These are phyloP conservation scores for Nannobrachium achirus DNA, from an alignment of 2,113 vertebrate genomes.

Conservation along the genomic window DNA sequence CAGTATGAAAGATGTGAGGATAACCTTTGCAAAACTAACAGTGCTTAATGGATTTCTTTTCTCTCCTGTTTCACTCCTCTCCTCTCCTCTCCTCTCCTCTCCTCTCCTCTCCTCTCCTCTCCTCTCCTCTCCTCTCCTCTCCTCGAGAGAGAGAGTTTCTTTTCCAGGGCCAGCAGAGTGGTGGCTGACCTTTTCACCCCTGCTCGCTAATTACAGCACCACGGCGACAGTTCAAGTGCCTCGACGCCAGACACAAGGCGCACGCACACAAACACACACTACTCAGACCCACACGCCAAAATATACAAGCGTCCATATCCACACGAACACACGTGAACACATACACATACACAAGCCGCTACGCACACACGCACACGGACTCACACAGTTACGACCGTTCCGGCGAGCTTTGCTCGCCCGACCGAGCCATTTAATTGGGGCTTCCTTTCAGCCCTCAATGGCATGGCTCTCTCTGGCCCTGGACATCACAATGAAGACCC, in stretches of 20 bases:
- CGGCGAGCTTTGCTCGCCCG: constrained; percentile 66
- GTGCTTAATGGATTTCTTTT: constrained; percentile 64
- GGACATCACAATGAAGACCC: constrained; percentile 63
- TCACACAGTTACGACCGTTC: constrained; percentile 24
- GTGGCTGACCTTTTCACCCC: constrained; percentile 88
- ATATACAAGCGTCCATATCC: constrained; percentile 10
- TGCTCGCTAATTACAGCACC: constrained; percentile 93
- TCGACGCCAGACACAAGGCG: constrained; percentile 69
- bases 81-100: constrained; percentile 45
- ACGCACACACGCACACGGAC: constrained; percentile 9
- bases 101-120: constrained; percentile 34
- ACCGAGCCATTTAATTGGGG: constrained; percentile 90
- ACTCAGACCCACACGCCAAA: constrained; percentile 40
- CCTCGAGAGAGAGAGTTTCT: constrained; percentile 85
- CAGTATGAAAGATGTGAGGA: constrained; percentile 51
- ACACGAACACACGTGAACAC: constrained; percentile 7
- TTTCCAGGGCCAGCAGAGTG: constrained; percentile 84
- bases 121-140: constrained; percentile 32
- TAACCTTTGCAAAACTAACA: constrained; percentile 75
- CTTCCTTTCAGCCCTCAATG: constrained; percentile 72
- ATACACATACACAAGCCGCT: neutral
- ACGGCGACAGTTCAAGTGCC: constrained; percentile 90
- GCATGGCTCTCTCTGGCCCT: constrained; percentile 75
- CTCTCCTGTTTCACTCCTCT: constrained; percentile 71
- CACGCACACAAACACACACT: constrained; percentile 25